phyloP scores from a whole-genome alignment of 2,113 vertebrate genomes.

The Gambusia holbrooki region DNA sequence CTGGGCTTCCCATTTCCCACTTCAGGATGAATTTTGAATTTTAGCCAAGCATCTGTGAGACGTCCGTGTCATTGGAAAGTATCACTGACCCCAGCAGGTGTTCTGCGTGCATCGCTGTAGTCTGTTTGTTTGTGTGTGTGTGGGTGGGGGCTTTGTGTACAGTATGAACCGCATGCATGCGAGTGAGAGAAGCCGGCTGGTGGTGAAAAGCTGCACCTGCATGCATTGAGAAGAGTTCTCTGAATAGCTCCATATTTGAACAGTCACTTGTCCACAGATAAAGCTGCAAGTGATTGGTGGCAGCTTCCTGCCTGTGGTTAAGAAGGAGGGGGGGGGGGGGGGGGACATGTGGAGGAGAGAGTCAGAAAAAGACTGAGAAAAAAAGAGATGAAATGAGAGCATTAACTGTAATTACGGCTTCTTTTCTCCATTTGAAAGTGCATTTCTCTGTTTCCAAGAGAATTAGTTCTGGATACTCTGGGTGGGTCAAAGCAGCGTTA shows the following conservation, averaged over 20 bases:
- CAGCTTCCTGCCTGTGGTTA: constrained; percentile 64
- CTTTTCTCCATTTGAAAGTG: constrained; percentile 47
- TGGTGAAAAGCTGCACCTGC: constrained; percentile 71
- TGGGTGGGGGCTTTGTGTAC: constrained; percentile 21
- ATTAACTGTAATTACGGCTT: constrained; percentile 64
- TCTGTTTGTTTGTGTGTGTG: constrained; percentile 3
- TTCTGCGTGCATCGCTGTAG: constrained; percentile 20
- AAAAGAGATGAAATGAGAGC: constrained; percentile 53
- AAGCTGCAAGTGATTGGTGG: constrained; percentile 65
- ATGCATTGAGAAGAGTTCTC: constrained; percentile 60
- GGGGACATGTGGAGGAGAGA: not conserved
- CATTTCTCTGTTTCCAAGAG: constrained; percentile 38
- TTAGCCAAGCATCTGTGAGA: constrained; percentile 59
- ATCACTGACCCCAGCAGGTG: constrained; percentile 64
- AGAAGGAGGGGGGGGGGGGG: constrained; percentile 7
- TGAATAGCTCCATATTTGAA: constrained; percentile 71
- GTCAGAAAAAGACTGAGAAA: constrained; percentile 9
- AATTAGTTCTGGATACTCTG: constrained; percentile 34
- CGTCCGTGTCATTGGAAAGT: constrained; percentile 40
- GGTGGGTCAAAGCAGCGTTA: constrained; percentile 19
- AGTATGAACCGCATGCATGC: constrained; percentile 16
- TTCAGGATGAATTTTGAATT: constrained; percentile 9
- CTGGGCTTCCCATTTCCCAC: constrained; percentile 3
- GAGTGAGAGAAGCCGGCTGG: constrained; percentile 9
- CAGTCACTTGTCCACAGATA: constrained; percentile 65